Base-by-base conservation (phyloP, 30 jellyfish, hydroid and myxozoan species). In the Catostylus mosaicus region DNA sequence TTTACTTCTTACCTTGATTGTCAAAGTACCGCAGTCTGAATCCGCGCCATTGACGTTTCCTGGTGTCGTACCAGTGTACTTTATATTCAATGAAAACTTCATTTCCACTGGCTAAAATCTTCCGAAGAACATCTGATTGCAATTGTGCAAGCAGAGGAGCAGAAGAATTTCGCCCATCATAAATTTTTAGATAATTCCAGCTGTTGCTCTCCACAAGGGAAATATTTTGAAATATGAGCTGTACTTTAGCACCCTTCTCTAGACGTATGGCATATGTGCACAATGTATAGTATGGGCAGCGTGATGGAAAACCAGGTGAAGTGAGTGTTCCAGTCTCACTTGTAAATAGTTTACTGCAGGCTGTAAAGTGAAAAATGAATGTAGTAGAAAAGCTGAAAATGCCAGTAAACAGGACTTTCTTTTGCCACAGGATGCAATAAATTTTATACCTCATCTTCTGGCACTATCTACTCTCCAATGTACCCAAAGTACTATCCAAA, bases 261-360 rank as follows among this genome's bases (percentile, higher is more conserved):
- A 77, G 68, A 27, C 48, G 62, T 0, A 77, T 77, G 19, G 61
- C 29, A 63, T 32, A 51, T 30, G 88, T 77, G 81, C 97, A 90
- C 27, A 72, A 61, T 20, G 43, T 14, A 23, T 62, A n/a, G 80
- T 70, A 33, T 18, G 88, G 88, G 80, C 75, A 76, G 1, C 62
- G 63, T 29, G 30, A 30, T 5, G 98, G 98, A 1, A 69, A 91
- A 35, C 54, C 50, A 24, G 95, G 96, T 16, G 96, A 84, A n/a
- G 11, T 4, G 1, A 91, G 56, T 20, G 75, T 61, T 8, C 98
- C 98, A 22, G 72, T 62, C 0, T 73, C 38, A 32, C 76, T 23
- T 2, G 80, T 83, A 63, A 91, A 40, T 1, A 30, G 50, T 57
- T 91, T 85, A 16, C 88, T 92, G 66, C 98, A 91, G 9, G 59